A percentile compares a stretch with the other conserved stretches of the same genome.
Conservation (phyloP, 2,888 invertebrate genomes). For the Parnassius orleans region DNA sequence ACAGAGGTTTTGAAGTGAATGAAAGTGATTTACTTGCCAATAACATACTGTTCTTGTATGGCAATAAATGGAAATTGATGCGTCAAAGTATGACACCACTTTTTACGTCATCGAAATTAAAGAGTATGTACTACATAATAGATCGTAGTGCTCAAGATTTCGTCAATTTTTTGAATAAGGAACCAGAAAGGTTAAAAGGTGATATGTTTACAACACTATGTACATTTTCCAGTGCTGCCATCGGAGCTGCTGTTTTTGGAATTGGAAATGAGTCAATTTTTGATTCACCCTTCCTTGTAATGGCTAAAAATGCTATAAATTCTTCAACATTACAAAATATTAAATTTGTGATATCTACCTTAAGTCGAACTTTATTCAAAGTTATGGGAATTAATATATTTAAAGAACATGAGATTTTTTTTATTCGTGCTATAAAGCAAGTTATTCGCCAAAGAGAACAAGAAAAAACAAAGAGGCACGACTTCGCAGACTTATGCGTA, state of each 20-base stretch:
- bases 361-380: constrained; percentile 34
- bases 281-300: constrained; percentile 53
- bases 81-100: constrained; percentile 48
- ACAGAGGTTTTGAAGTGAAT: constrained; percentile 34
- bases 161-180: constrained; percentile 41
- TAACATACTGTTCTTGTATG: constrained; percentile 37
- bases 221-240: constrained; percentile 49
- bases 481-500: constrained; percentile 27
- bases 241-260: constrained; percentile 61
- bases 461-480: constrained; percentile 31
- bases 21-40: constrained; percentile 35
- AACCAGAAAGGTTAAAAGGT: constrained; percentile 40
- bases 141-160: constrained; percentile 55
- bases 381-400: constrained; percentile 24
- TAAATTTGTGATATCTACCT: constrained; percentile 35
- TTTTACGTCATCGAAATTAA: constrained; percentile 52
- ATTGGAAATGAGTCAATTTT: constrained; percentile 51
- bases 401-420: constrained; percentile 31
- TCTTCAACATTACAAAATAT: constrained; percentile 31
- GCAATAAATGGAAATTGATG: constrained; percentile 43
- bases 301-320: constrained; percentile 37
- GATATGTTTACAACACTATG: constrained; percentile 39
- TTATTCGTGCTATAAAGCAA: constrained; percentile 35
- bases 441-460: constrained; percentile 30
- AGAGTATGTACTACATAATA: constrained; percentile 55